Percentiles rank a stretch among this genome's conserved stretches.
Evolutionary conservation across 2,113 vertebrate genomes (phyloP).

Genomic region (Lepidiolamprologus cunningtoni): DNA sequence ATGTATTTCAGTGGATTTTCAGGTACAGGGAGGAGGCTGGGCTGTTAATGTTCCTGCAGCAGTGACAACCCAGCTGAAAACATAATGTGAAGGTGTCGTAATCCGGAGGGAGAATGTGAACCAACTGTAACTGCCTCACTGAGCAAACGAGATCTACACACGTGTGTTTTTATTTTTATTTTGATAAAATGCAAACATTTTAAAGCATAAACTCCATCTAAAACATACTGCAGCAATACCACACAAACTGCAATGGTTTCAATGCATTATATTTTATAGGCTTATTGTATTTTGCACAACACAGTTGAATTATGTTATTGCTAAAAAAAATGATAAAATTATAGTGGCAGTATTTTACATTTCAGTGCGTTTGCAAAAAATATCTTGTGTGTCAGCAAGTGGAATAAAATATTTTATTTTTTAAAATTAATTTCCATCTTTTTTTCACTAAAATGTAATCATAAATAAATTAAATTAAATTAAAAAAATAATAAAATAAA

Average conservation of each 20-base stretch:
- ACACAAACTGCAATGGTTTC: background rate
- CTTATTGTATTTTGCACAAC: background rate
- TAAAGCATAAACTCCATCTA: background rate
- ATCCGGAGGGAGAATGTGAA: background rate
- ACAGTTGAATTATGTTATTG: background rate
- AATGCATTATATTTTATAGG: background rate
- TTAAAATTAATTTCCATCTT: fast-evolving
- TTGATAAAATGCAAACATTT: background rate
- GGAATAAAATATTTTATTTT: background rate
- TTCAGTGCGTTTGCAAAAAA: background rate
- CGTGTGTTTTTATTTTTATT: background rate
- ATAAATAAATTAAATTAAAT: background rate
- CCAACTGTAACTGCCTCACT: background rate
- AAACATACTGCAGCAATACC: background rate
- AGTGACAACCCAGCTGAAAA: background rate
- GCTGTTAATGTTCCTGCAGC: background rate
- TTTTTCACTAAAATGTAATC: background rate
- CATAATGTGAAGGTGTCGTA: background rate
- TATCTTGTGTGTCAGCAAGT: fast-evolving
- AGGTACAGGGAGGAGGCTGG: background rate
- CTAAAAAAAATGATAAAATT: background rate
- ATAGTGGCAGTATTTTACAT: background rate
- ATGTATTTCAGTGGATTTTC: background rate
- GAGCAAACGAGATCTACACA: background rate
- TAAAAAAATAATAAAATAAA: background rate